Evolutionary conservation across 2,888 invertebrate species (phyloP), one percentile per base, ranked within the genome.

Genomic region (Thymelicus lineola): DNA sequence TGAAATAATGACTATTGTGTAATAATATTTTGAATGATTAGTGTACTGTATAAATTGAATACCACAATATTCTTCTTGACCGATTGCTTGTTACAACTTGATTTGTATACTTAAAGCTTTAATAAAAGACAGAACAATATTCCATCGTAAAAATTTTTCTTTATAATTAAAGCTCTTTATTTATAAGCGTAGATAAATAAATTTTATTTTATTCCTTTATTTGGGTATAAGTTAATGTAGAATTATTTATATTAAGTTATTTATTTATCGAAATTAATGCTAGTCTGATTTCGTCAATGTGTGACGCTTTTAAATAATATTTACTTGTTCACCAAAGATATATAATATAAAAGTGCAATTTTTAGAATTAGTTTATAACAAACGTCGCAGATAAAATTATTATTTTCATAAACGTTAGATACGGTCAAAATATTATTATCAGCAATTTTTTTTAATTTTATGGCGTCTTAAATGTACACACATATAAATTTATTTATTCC

Each of bases 271-370:
- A 70, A 60, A 66, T 68, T 62, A 70, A 71, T 42, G 36, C 72
- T 73, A 73, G 72, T 73, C 72, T 35, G 46, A 45, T 36, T 53
- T 20, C 20, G 53, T 53, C 53, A 20, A 28, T 28, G 1, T 53
- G 17, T 5, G 17, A 20, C 17, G 12, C 5, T 53, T 53, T 53
- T 57, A n/a, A 48, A 7, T 59, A 50, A 36, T 66, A 59, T 20
- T 58, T 17, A 65, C 15, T 68, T 66, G 53, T 20, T 67, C 50
- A 72, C 73, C 73, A 73, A 73, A 73, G 73, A 71, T 48, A 48
- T 68, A 17, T 53, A 28, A 48, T 68, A 17, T 53, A 28, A 62
- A 59, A 61, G 73, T 73, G 73, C 73, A 73, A 73, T 73, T 48
- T 42, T 67, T 62, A 62, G 45, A 62, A 48, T 71, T 53, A 53